Evolutionary conservation across 1,140 invertebrate species (phyloP).

Genomic region (Trachymyrmex cornetzi): DNA sequence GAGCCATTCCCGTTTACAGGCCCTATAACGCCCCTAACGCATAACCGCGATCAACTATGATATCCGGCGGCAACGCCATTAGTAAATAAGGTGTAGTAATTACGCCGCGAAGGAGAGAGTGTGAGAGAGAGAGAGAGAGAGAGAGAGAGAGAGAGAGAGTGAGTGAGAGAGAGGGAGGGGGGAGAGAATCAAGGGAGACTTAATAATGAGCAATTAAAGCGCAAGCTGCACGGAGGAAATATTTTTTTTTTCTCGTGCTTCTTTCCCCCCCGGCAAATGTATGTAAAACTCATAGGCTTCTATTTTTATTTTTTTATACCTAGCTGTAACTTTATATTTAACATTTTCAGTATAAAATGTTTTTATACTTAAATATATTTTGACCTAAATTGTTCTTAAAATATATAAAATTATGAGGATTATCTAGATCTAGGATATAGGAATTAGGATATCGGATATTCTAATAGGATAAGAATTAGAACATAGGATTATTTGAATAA

Average conservation of each 20-base stretch:
- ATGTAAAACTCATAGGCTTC: not conserved
- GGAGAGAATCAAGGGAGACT: not conserved
- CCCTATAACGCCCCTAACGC: slow-evolving; percentile 44
- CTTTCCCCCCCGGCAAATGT: too few species aligned
- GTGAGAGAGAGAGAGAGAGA: slow-evolving; percentile 14
- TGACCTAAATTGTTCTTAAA: too few species aligned
- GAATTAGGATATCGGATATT: too few species aligned
- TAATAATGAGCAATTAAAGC: slow-evolving; percentile 53
- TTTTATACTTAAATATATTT: too few species aligned
- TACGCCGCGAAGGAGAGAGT: slow-evolving; percentile 26
- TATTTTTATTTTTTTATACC: too few species aligned
- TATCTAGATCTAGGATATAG: too few species aligned
- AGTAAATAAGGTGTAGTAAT: slow-evolving; percentile 70
- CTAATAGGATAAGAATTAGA: too few species aligned
- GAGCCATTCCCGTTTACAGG: slow-evolving; percentile 35
- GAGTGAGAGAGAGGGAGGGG: slow-evolving; percentile 10
- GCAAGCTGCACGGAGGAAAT: slow-evolving; percentile 8
- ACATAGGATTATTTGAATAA: too few species aligned
- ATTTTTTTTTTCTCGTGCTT: slow-evolving; percentile 12
- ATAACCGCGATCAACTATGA: slow-evolving; percentile 58
- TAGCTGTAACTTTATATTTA: too few species aligned
- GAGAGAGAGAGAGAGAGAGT: not conserved
- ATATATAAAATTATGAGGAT: too few species aligned
- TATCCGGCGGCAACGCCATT: slow-evolving; percentile 67
- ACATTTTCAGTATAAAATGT: too few species aligned